phyloP scores from a whole-genome alignment of 2,113 vertebrate species.

The Sinosuthora webbiana region DNA sequence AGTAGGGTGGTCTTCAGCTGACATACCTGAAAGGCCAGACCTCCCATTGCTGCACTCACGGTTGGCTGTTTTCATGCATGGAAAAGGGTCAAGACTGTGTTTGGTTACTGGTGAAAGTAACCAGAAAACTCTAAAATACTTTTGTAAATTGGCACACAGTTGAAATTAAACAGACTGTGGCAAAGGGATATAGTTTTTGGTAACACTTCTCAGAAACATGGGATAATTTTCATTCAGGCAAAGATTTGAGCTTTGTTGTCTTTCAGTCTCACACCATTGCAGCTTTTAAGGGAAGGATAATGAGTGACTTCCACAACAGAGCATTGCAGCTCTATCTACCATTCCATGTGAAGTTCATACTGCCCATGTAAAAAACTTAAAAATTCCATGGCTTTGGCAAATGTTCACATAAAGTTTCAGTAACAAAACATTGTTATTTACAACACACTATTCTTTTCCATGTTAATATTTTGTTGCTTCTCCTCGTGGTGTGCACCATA shows the following conservation, averaged over 20 bases:
- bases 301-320: neutral
- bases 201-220: constrained; percentile 31
- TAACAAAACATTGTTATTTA: neutral
- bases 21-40: constrained; percentile 80
- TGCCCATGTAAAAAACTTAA: neutral
- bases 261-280: constrained; percentile 29
- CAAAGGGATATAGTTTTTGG: constrained; percentile 50
- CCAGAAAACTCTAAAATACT: constrained; percentile 56
- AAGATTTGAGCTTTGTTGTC: neutral
- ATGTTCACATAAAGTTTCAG: neutral
- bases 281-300: constrained; percentile 3
- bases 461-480: neutral
- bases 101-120: constrained; percentile 69
- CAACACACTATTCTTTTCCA: neutral
- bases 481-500: neutral
- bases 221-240: constrained; percentile 26
- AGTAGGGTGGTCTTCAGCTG: constrained; percentile 88
- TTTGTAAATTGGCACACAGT: constrained; percentile 46
- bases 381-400: neutral
- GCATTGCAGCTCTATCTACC: neutral
- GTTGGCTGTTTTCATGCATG: constrained; percentile 67
- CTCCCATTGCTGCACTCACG: constrained; percentile 70
- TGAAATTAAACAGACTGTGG: constrained; percentile 62
- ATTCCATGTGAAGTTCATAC: neutral
- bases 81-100: constrained; percentile 72